Evolutionary conservation across 1,140 invertebrate genomes (phyloP), one percentile per base, ranked within the genome.

Genomic region (Aphaenogaster rudis): DNA sequence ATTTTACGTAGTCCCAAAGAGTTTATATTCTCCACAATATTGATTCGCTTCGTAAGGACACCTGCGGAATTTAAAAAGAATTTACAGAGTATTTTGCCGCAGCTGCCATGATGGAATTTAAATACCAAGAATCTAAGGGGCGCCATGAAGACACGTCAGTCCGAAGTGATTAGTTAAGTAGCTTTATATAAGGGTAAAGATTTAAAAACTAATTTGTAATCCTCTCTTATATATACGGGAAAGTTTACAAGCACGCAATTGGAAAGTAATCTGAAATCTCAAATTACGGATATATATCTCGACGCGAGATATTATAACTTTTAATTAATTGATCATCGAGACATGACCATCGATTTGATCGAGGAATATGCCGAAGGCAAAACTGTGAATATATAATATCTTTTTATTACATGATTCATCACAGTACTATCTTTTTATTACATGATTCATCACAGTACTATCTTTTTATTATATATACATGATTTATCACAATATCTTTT

Each of bases 91-190:
- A 77, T 61, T 77, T 77, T 77, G 61, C 61, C 45, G 13, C 50
- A 54, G 79, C 66, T 71, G 42, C 79, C 33, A 54, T 61, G 87
- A 66, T 8, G 72, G 52, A 80, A 79, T 89, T 89, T 88, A 84
- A 88, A 88, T 89, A 79, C 63, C 87, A 84, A 85, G 79, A 61
- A 72, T 52, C 39, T 50, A 84, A 88, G 36, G 39, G 42, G 63
- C 63, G 69, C 5, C 74, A 69, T 57, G 39, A 64, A 78, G n/a
- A 50, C 57, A 77, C 39, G 28, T 8, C 33, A 36, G 28, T 45
- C 6, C 13, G 45, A 77, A 21, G 21, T 45, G 13, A 81, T 81
- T 50, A 81, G 36, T 39, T 42, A 15, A 42, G 21, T 57, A 33
- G 36, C 48, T 42, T 80, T 80, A 45, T 33, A 71, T 45, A 52